Evolutionary conservation across 92 coral and sea anemone genomes (phyloP).

Genomic region (Muricea muricata): DNA sequence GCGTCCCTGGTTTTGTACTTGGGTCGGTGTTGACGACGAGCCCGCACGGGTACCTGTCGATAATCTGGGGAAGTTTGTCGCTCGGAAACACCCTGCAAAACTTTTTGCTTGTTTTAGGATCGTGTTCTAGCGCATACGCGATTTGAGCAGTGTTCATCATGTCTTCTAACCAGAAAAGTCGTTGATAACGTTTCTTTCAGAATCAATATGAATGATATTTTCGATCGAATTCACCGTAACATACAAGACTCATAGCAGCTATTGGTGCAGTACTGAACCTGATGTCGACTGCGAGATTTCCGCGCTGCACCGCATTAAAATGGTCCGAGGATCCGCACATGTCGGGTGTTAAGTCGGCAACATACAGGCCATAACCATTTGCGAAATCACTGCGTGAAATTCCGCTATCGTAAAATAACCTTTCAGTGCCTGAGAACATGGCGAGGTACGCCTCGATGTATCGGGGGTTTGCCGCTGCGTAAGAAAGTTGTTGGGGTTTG

Average conservation of each 20-base stretch:
- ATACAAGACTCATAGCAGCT: slow-evolving; percentile 24
- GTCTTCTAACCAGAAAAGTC: slow-evolving; percentile 20
- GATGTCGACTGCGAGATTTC: slow-evolving; percentile 42
- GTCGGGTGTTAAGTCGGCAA: slow-evolving; percentile 10
- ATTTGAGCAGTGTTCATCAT: slow-evolving; percentile 32
- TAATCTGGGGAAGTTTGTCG: slow-evolving; percentile 7
- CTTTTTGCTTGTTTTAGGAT: background rate
- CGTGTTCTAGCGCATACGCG: background rate
- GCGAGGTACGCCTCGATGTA: too few species aligned
- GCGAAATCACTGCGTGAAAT: too few species aligned
- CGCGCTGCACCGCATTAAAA: slow-evolving; percentile 10
- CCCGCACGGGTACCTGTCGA: slow-evolving; percentile 44
- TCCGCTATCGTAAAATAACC: too few species aligned
- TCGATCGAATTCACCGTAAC: slow-evolving; percentile 53
- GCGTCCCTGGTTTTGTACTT: slow-evolving; percentile 32
- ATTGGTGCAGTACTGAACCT: background rate
- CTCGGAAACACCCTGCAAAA: slow-evolving; percentile 46
- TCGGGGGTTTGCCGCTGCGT: too few species aligned
- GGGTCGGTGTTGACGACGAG: slow-evolving; percentile 50
- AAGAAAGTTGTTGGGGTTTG: too few species aligned
- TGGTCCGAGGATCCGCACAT: background rate
- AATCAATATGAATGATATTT: background rate
- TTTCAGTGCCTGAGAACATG: too few species aligned
- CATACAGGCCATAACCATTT: background rate
- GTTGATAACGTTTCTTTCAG: background rate